These are phyloP conservation scores for Denticeps clupeoides DNA, from an alignment of 2,797 vertebrate species.

Conservation along the genomic window DNA sequence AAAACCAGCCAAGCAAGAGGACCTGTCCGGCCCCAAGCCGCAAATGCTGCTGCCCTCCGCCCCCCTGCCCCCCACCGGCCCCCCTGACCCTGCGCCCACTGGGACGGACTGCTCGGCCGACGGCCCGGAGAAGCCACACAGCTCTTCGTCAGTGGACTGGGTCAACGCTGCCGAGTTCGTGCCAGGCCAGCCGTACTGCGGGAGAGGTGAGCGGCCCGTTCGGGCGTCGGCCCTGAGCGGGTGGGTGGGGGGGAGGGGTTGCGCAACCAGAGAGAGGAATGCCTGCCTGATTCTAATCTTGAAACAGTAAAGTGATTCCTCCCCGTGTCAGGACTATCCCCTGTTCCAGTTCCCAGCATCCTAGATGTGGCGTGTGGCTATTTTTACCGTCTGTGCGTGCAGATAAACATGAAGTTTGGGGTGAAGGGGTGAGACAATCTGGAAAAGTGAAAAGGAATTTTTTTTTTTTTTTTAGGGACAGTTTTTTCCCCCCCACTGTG, in stretches of 20 bases:
- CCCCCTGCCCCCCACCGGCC: constrained; percentile 49
- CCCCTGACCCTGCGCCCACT: constrained; percentile 52
- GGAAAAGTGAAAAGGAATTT: too few species aligned
- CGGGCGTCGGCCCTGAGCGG: background rate
- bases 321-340: too few species aligned
- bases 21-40: constrained; percentile 54
- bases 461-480: too few species aligned
- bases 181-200: constrained; percentile 93
- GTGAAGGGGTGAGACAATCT: too few species aligned
- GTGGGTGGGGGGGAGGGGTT: background rate
- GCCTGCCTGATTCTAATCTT: too few species aligned
- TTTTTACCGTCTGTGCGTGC: too few species aligned
- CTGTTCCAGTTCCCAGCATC: too few species aligned
- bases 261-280: too few species aligned
- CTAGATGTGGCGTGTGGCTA: too few species aligned
- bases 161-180: constrained; percentile 94
- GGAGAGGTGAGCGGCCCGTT: constrained; percentile 69
- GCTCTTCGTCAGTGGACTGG: constrained; percentile 78
- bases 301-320: too few species aligned
- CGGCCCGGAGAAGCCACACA: constrained; percentile 27
- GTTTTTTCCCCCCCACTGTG: too few species aligned
- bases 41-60: constrained; percentile 52
- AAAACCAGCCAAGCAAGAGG: constrained; percentile 77
- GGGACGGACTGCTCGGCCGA: constrained; percentile 32
- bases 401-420: too few species aligned